Base-by-base conservation (phyloP, 2,888 invertebrate genomes). In the Nematopogon swammerdamellus region DNA sequence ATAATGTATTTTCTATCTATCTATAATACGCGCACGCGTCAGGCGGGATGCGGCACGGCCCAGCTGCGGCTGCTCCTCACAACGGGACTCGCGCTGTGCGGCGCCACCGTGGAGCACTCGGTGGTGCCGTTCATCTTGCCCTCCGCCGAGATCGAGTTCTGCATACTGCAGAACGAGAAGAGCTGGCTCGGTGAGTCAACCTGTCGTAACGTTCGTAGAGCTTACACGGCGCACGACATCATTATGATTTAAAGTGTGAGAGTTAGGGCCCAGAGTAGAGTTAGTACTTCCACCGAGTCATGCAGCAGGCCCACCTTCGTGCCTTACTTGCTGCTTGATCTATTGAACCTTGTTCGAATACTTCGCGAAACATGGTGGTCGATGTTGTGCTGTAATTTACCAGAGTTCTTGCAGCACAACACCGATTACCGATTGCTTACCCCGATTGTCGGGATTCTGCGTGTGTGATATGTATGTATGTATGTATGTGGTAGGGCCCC, bases 131-230 rank as follows among this genome's bases (percentile, higher is more conserved):
- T 88, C 60, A 84, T 90, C 47, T 67, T 89, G 54, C 89, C 89
- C 1, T 87, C 88, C 0, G 89, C 89, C 0, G 89, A 89, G 59
- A 83, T 89, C 18, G 90, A 91, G 57, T 72, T 89, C n/a, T 91
- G 90, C 60, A 87, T 91, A 57, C 79, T 84, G 55, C 85, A 85
- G 20, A 83, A 83, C 48, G 84, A 88, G 66, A 89, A 89, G 66
- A 85, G 85, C 63, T 88, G 89, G 88, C 77, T 90, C 1, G 84
- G 88, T 88, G 58, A 77, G 77, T 68, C 20, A 16, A 2, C 8
- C 18, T 17, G 6, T 8, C 43, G 5, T 16, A 16, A 8, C 30
- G 14, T 43, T 1, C 19, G 19, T 8, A 19, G 3, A 20, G 4
- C 11, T 8, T 48, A 25, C 46, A 46, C 19, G 11, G 4, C n/a